Evolutionary conservation across 1,140 invertebrate species (phyloP).

Genomic region (Drosophila nannoptera): DNA sequence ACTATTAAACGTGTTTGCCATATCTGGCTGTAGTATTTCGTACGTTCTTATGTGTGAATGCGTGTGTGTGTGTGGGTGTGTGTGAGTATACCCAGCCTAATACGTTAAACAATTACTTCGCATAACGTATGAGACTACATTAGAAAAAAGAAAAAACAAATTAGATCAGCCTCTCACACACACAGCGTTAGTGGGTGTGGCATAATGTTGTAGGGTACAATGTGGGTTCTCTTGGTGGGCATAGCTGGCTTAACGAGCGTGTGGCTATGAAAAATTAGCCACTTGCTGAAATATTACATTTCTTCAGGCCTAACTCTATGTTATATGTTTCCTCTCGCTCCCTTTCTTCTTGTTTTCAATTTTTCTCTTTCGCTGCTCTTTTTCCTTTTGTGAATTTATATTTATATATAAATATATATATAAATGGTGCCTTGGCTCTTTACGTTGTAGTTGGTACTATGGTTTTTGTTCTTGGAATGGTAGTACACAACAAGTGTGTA

Average conservation of each 20-base stretch:
- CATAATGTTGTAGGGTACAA: slow-evolving; percentile 30
- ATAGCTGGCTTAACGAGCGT: slow-evolving; percentile 63
- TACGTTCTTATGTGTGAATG: slow-evolving; percentile 23
- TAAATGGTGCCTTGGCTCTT: slow-evolving; percentile 43
- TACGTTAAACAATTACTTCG: slow-evolving; percentile 69
- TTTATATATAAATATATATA: slow-evolving; percentile 34
- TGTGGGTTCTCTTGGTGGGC: slow-evolving; percentile 46
- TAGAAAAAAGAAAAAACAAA: slow-evolving; percentile 64
- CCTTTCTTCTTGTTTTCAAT: too few relatives aligned
- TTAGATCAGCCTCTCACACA: slow-evolving; percentile 56
- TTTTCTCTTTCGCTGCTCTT: too few relatives aligned
- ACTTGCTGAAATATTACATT: slow-evolving; percentile 70
- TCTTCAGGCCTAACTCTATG: slow-evolving; percentile 61
- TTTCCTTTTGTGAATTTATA: slow-evolving; percentile 24
- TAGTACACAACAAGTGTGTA: slow-evolving; percentile 65
- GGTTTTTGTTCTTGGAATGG: slow-evolving; percentile 58
- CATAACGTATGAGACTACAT: slow-evolving; percentile 70
- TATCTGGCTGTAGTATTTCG: slow-evolving; percentile 30
- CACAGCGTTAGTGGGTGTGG: slow-evolving; percentile 17
- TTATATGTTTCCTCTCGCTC: slow-evolving; percentile 14
- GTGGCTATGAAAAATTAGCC: slow-evolving; percentile 76
- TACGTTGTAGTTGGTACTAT: slow-evolving; percentile 26
- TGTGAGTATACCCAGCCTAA: too few relatives aligned
- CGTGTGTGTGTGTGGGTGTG: slow-evolving; percentile 20
- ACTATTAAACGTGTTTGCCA: slow-evolving; percentile 59